Evolutionary conservation across 2,113 vertebrate species (phyloP).

Genomic region (Cricetomys ansorgei): DNA sequence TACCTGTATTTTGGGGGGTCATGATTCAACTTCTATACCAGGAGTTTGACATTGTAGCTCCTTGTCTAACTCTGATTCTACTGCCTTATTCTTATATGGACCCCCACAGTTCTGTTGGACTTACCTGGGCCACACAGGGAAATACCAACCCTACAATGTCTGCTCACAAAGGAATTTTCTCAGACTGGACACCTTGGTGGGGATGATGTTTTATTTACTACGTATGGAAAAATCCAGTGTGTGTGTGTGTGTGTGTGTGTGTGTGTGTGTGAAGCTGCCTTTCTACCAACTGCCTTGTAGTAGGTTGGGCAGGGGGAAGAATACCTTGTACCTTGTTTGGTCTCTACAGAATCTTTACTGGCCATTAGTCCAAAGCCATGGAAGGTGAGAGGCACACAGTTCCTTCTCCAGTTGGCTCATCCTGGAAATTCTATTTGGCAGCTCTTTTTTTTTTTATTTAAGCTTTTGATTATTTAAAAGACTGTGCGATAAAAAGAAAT

Average conservation of each 20-base stretch:
- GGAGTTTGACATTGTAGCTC: too few relatives aligned
- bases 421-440: background rate
- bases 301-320: background rate
- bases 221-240: background rate
- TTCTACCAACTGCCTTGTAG: background rate
- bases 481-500: background rate
- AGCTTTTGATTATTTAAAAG: background rate
- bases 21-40: background rate
- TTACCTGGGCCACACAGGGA: fast-evolving
- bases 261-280: background rate
- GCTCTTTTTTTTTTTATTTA: background rate
- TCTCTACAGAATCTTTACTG: background rate
- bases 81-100: background rate
- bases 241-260: background rate
- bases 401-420: background rate
- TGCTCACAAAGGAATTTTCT: too few relatives aligned
- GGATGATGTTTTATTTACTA: background rate
- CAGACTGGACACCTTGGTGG: background rate
- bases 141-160: background rate
- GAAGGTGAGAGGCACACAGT: background rate
- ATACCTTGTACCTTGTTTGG: background rate
- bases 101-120: background rate
- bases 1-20: background rate
- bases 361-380: too few relatives aligned
- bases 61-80: background rate